Evolutionary conservation across 2,797 vertebrate genomes (phyloP).

Genomic region (Cottoperca gobio): DNA sequence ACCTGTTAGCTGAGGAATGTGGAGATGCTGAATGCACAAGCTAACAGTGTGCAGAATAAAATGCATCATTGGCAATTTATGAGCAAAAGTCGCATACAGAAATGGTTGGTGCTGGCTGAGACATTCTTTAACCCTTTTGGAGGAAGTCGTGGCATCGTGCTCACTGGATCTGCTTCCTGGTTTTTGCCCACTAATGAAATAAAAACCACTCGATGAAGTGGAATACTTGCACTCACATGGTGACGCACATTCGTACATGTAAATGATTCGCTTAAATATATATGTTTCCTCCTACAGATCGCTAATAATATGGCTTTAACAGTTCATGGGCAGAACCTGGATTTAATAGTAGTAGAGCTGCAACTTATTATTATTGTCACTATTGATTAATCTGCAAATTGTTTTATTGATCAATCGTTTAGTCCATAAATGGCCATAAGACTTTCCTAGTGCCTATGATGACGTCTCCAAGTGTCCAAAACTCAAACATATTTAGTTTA

Average conservation of each 20-base stretch:
- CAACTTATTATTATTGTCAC: neutral
- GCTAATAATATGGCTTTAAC: neutral
- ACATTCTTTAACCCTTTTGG: neutral
- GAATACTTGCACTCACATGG: neutral
- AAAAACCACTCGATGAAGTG: neutral
- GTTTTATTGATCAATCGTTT: neutral
- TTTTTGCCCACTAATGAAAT: neutral
- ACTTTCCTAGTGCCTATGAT: neutral
- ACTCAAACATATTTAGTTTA: neutral
- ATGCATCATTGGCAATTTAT: no score
- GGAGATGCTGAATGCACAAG: no score
- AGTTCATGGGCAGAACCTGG: no score
- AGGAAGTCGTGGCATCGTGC: neutral
- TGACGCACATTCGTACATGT: neutral
- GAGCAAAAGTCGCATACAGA: neutral
- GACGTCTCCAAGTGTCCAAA: neutral
- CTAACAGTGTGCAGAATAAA: no score
- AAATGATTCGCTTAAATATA: neutral
- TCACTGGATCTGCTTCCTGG: neutral
- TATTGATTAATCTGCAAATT: neutral
- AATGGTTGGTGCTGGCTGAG: neutral
- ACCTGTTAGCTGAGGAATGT: constrained; percentile 25
- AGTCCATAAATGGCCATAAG: neutral
- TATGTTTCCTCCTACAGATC: neutral
- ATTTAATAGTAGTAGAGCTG: neutral